Conservation (phyloP, 2,113 vertebrate species). For the Tachysurus vachellii region DNA sequence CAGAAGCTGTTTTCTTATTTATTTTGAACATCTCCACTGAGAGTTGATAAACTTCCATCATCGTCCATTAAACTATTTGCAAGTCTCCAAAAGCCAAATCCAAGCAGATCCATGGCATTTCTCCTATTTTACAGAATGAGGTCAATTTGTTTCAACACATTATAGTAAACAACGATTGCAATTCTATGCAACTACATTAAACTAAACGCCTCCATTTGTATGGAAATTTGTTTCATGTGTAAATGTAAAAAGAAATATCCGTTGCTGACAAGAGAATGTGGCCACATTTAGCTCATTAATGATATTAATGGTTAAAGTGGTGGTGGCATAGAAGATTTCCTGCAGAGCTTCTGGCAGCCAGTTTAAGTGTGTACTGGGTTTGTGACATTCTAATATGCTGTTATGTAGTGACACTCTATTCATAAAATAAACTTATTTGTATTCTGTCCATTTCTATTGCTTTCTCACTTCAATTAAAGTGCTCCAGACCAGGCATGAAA, state of each 20-base stretch:
- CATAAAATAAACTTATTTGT: neutral
- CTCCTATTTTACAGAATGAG: slow-evolving; percentile 56
- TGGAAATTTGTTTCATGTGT: slow-evolving; percentile 32
- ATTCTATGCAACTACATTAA: neutral
- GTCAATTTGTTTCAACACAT: slow-evolving; percentile 42
- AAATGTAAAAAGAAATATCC: slow-evolving; percentile 42
- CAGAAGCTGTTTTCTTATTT: slow-evolving; percentile 9
- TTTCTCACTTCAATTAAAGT: neutral
- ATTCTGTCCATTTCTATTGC: neutral
- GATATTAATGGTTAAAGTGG: neutral
- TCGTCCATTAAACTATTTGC: slow-evolving; percentile 64
- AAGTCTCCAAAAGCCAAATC: slow-evolving; percentile 62
- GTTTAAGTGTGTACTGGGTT: neutral
- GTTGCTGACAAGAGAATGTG: neutral
- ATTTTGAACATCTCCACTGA: slow-evolving; percentile 5
- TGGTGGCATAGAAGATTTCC: neutral
- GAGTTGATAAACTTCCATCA: slow-evolving; percentile 50
- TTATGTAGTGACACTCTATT: neutral
- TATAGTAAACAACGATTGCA: slow-evolving; percentile 35
- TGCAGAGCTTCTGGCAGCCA: neutral
- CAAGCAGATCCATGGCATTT: slow-evolving; percentile 56
- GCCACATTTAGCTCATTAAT: slow-evolving; percentile 30
- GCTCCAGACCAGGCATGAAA: neutral
- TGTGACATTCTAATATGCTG: neutral
- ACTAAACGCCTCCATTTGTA: neutral